Percentiles rank a stretch among this genome's conserved stretches.
Evolutionary conservation across 2,888 invertebrate genomes (phyloP).

Genomic region (Diogma glabrata): DNA sequence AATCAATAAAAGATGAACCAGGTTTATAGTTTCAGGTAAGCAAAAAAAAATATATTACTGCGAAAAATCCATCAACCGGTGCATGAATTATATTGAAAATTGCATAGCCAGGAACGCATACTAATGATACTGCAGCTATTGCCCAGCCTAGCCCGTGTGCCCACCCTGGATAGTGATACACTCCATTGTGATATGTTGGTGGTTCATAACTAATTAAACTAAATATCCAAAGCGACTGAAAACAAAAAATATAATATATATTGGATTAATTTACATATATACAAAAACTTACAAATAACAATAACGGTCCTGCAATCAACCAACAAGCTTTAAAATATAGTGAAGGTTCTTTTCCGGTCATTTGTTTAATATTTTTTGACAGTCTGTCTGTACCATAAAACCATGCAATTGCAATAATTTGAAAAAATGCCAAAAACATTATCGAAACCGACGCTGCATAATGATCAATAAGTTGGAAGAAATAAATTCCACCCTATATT

Average conservation of each 20-base stretch:
- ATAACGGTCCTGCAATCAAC: conserved; percentile 66
- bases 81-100: conserved; percentile 57
- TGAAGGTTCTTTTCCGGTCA: conserved; percentile 74
- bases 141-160: conserved; percentile 79
- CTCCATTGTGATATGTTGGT: conserved; percentile 71
- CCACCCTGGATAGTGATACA: conserved; percentile 71
- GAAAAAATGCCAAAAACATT: conserved; percentile 86
- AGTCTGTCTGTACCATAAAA: conserved; percentile 75
- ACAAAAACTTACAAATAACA: conserved; percentile 49
- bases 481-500: conserved; percentile 79
- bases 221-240: conserved; percentile 74
- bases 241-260: conserved; percentile 21
- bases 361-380: conserved; percentile 74
- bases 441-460: conserved; percentile 88
- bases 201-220: conserved; percentile 79
- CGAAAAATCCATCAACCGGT: conserved; percentile 55
- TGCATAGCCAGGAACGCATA: conserved; percentile 77
- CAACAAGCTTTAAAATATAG: conserved; percentile 78
- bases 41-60: conserved; percentile 40
- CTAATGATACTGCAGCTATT: conserved; percentile 67
- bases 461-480: conserved; percentile 85
- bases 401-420: conserved; percentile 85
- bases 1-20: no score
- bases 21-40: neutral
- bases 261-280: conserved; percentile 4